These are phyloP conservation scores for Phoronis australis DNA, from an alignment of 2,888 invertebrate species.

Conservation along the genomic window DNA sequence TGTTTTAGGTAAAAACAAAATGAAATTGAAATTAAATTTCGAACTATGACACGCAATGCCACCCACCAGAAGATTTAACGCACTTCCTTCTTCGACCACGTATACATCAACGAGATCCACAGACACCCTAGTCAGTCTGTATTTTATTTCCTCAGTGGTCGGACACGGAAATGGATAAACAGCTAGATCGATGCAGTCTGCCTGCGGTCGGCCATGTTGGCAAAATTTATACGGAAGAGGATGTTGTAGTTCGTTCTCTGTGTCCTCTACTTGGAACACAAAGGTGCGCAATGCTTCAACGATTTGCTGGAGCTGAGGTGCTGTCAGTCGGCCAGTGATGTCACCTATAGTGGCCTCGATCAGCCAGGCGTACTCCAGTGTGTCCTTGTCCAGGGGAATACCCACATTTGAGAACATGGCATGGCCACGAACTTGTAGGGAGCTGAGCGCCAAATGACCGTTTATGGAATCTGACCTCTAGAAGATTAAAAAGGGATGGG, in stretches of 20 bases:
- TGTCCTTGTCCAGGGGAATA: constrained; percentile 83
- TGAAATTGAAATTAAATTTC: too few species aligned
- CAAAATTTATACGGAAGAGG: constrained; percentile 64
- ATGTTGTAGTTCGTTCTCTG: constrained; percentile 82
- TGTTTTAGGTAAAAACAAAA: too few species aligned
- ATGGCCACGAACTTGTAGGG: constrained; percentile 69
- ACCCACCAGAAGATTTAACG: constrained; percentile 74
- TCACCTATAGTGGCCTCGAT: constrained; percentile 92
- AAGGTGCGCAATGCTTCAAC: constrained; percentile 85
- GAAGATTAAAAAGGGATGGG: too few species aligned
- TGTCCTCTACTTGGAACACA: constrained; percentile 74
- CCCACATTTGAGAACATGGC: constrained; percentile 81
- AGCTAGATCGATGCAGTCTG: constrained; percentile 57
- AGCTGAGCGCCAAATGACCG: constrained; percentile 63
- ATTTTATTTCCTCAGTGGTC: constrained; percentile 80
- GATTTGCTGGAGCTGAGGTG: constrained; percentile 82
- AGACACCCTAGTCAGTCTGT: constrained; percentile 74
- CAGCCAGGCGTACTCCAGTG: constrained; percentile 95
- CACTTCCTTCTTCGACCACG: constrained; percentile 81
- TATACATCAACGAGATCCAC: constrained; percentile 69
- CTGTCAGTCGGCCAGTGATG: constrained; percentile 81
- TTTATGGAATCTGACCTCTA: too few species aligned
- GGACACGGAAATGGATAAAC: constrained; percentile 66
- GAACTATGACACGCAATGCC: too few species aligned
- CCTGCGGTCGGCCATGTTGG: constrained; percentile 59